Evolutionary conservation across 2,797 vertebrate genomes (phyloP).

Genomic region (Simalia tracyae): DNA sequence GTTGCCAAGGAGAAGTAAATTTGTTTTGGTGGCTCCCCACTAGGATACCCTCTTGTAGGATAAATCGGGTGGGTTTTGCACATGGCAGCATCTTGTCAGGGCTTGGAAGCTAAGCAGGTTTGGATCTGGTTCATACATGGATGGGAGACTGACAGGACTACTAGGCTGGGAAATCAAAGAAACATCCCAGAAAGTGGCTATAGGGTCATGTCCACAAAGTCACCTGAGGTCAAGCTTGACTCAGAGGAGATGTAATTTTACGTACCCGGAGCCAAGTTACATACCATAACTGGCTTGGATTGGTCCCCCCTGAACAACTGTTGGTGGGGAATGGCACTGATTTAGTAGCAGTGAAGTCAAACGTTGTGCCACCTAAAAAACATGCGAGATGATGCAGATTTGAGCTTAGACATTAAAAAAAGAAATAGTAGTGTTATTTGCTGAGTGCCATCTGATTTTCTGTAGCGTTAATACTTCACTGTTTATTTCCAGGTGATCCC

Average conservation of each 20-base stretch:
- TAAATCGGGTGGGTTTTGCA: neutral
- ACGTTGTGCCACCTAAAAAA: neutral
- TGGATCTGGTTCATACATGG: neutral
- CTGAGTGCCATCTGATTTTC: neutral
- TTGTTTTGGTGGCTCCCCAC: neutral
- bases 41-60: neutral
- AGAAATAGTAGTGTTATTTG: neutral
- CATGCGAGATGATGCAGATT: neutral
- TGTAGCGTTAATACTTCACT: neutral
- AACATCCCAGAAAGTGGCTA: neutral
- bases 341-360: too few species aligned
- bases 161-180: neutral
- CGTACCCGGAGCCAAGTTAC: neutral
- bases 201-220: neutral
- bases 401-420: neutral
- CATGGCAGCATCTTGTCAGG: neutral
- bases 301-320: neutral
- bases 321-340: neutral
- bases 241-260: neutral
- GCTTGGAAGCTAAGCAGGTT: neutral
- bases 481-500: slow-evolving; percentile 86
- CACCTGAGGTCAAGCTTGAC: neutral
- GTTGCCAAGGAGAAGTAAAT: neutral
- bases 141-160: neutral
- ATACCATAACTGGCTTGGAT: neutral